phyloP scores from a whole-genome alignment of 1,140 invertebrate species.

The Antheraea pernyi region DNA sequence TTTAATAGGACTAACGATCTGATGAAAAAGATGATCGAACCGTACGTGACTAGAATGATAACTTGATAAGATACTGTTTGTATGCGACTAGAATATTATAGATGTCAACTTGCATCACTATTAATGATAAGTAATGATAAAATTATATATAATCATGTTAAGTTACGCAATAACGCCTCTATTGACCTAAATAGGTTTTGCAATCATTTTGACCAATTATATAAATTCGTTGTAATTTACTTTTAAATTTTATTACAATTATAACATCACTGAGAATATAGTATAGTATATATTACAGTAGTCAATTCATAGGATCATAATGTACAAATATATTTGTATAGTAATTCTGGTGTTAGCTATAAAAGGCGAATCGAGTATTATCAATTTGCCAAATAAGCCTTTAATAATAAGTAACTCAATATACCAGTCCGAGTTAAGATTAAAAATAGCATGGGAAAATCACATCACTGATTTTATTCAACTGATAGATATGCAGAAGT shows the following conservation, averaged over 20 bases:
- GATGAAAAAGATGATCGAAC: conserved; percentile 19
- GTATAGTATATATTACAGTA: neutral
- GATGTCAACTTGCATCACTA: neutral
- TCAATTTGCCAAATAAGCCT: neutral
- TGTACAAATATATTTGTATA: conserved; percentile 12
- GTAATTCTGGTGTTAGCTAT: neutral
- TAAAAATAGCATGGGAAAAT: conserved; percentile 17
- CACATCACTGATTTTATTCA: conserved; percentile 38
- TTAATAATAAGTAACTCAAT: neutral
- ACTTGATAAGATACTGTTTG: conserved; percentile 9
- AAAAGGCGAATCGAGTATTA: conserved; percentile 1
- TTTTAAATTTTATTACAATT: neutral
- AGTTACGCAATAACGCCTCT: neutral
- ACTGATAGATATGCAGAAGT: conserved; percentile 32
- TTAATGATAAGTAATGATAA: neutral
- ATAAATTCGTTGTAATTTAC: neutral
- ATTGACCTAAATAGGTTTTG: conserved; percentile 7
- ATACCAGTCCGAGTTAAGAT: neutral
- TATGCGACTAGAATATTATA: neutral
- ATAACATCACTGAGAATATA: neutral
- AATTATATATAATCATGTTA: neutral
- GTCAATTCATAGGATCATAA: neutral
- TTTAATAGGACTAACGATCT: conserved; percentile 19
- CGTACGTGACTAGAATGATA: conserved; percentile 13
- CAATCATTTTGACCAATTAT: neutral